Evolutionary conservation across 2,113 vertebrate genomes (phyloP).

Genomic region (Pao palembangensis): DNA sequence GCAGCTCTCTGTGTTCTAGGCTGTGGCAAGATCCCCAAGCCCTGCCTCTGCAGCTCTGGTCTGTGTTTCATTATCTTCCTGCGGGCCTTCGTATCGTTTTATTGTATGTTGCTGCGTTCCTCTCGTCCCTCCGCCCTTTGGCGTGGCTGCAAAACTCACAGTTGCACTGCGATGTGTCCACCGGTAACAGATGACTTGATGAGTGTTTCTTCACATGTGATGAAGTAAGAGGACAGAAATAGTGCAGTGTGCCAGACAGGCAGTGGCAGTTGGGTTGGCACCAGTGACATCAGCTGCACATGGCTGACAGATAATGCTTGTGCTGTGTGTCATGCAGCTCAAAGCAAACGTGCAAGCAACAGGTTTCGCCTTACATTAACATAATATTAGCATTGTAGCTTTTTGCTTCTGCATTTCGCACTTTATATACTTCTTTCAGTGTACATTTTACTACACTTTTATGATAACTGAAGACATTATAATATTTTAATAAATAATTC

Average conservation of each 20-base stretch:
- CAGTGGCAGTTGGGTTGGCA: constrained; percentile 30
- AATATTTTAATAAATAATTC: neutral
- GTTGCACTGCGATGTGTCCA: constrained; percentile 41
- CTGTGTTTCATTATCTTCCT: constrained; percentile 37
- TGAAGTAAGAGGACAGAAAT: constrained; percentile 61
- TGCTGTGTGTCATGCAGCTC: neutral
- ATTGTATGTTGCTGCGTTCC: constrained; percentile 16
- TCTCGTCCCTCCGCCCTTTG: constrained; percentile 11
- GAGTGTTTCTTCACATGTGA: constrained; percentile 48
- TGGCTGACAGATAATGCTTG: constrained; percentile 1
- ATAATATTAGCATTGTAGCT: no score
- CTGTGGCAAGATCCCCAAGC: constrained; percentile 33
- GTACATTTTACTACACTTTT: neutral
- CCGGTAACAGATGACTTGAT: constrained; percentile 37
- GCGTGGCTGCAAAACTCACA: constrained; percentile 6
- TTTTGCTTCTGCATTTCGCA: neutral
- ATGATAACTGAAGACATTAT: neutral
- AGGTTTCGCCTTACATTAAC: neutral
- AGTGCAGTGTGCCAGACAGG: constrained; percentile 39
- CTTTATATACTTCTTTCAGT: no score
- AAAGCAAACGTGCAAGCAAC: no score
- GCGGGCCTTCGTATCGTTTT: neutral
- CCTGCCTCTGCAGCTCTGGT: constrained; percentile 18
- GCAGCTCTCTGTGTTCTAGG: constrained; percentile 34
- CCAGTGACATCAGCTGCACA: constrained; percentile 16